Percentiles rank a stretch among this genome's conserved stretches.
These are phyloP conservation scores for Steromphala cineraria DNA, from an alignment of 2,888 invertebrate species.

Conservation along the genomic window DNA sequence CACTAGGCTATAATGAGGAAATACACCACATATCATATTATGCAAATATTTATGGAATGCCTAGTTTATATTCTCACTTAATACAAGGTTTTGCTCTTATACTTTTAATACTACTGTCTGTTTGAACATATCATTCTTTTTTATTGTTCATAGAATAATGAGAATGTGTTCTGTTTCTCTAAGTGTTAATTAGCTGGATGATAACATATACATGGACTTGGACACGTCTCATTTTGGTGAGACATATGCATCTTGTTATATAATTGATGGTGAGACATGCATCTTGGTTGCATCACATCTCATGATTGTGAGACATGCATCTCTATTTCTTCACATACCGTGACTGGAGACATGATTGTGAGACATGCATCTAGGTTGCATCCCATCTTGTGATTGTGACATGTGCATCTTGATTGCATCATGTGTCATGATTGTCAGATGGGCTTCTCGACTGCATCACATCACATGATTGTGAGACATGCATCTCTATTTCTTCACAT, in stretches of 20 bases:
- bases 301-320: too few species aligned
- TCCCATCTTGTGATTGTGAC: too few species aligned
- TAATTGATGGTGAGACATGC: too few species aligned
- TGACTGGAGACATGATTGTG: too few species aligned
- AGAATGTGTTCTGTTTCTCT: background rate
- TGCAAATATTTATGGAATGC: slow-evolving; percentile 12
- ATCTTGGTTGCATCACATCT: too few species aligned
- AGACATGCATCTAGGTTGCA: too few species aligned
- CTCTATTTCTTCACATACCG: too few species aligned
- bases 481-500: too few species aligned
- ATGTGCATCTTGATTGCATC: too few species aligned
- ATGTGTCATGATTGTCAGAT: too few species aligned
- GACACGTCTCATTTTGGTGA: background rate
- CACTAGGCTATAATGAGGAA: background rate
- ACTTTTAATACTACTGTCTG: background rate
- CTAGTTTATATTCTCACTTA: background rate
- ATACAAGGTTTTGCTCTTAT: background rate
- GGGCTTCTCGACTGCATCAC: too few species aligned
- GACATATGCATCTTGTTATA: background rate
- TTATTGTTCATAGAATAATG: background rate
- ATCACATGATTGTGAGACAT: too few species aligned
- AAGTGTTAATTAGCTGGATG: background rate
- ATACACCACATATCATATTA: slow-evolving; percentile 13
- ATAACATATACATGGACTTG: background rate
- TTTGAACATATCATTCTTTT: slow-evolving; percentile 14